Conservation (phyloP, 1,140 invertebrate genomes). For the Ruditapes philippinarum region DNA sequence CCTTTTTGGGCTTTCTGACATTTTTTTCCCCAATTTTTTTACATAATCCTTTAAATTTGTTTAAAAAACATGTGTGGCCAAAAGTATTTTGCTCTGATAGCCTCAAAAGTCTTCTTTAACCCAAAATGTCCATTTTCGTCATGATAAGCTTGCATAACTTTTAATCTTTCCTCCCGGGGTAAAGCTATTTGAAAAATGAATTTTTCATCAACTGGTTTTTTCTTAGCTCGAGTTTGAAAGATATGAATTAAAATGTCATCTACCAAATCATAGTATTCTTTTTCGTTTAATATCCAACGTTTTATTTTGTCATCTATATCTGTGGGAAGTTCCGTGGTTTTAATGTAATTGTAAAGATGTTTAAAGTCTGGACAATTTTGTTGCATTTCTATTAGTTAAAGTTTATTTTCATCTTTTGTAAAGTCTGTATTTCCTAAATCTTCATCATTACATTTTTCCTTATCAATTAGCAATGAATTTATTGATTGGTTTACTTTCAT, state of each 20-base stretch:
- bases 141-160: conserved; percentile 60
- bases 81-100: conserved; percentile 64
- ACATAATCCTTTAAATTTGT: conserved; percentile 24
- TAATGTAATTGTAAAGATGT: conserved; percentile 51
- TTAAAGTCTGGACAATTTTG: conserved; percentile 1
- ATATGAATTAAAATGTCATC: conserved; percentile 68
- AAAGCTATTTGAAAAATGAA: conserved; percentile 54
- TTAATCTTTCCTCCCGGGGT: conserved; percentile 45
- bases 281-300: conserved; percentile 42
- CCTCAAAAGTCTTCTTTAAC: conserved; percentile 22
- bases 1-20: conserved; percentile 49
- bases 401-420: neutral
- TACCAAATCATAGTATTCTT: conserved; percentile 59
- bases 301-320: conserved; percentile 58
- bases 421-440: no score
- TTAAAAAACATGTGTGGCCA: conserved; percentile 56
- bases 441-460: no score
- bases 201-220: conserved; percentile 18
- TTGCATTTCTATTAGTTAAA: neutral
- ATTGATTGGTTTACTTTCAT: no score
- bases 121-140: conserved; percentile 66
- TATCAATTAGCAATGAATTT: no score
- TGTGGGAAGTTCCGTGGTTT: conserved; percentile 30
- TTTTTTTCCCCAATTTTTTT: conserved; percentile 21
- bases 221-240: conserved; percentile 49